Percentiles rank a stretch among this genome's conserved stretches.
These are phyloP conservation scores for Ahaetulla prasina DNA, from an alignment of 2,113 vertebrate species.

Conservation along the genomic window DNA sequence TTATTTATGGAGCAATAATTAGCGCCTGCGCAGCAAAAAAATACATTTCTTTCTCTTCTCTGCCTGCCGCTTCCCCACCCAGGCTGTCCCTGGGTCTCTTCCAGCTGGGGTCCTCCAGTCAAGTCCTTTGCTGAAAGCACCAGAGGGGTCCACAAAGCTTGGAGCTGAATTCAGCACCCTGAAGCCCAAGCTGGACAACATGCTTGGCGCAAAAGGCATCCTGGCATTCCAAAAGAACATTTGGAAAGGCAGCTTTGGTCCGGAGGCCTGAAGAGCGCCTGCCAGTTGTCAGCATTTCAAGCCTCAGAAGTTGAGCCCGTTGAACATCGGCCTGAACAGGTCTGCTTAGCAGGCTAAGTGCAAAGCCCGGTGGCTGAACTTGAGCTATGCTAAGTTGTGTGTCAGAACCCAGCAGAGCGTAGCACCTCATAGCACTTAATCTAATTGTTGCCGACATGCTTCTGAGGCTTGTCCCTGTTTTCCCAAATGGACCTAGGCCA, in stretches of 20 bases:
- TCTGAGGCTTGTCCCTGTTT: not conserved
- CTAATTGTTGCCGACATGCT: not conserved
- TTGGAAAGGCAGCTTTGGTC: not conserved
- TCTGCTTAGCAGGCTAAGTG: not conserved
- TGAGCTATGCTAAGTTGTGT: not conserved
- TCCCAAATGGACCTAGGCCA: not conserved
- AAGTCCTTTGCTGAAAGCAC: not conserved
- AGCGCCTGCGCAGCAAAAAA: not conserved
- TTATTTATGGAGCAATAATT: not conserved
- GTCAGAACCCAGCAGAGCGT: not conserved
- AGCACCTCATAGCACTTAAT: not conserved
- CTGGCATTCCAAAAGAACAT: not conserved
- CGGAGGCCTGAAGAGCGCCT: not conserved
- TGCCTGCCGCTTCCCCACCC: not conserved
- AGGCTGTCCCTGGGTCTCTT: not conserved
- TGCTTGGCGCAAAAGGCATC: not conserved
- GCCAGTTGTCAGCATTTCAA: not conserved
- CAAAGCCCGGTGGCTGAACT: not conserved
- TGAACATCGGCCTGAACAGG: not conserved
- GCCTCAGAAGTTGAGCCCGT: not conserved
- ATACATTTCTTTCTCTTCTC: not conserved
- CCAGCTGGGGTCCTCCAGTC: not conserved
- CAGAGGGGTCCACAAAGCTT: not conserved
- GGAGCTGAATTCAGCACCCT: not conserved
- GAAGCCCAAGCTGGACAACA: not conserved